Evolutionary conservation across 2,797 vertebrate genomes (phyloP).

Genomic region (Morelia viridis): DNA sequence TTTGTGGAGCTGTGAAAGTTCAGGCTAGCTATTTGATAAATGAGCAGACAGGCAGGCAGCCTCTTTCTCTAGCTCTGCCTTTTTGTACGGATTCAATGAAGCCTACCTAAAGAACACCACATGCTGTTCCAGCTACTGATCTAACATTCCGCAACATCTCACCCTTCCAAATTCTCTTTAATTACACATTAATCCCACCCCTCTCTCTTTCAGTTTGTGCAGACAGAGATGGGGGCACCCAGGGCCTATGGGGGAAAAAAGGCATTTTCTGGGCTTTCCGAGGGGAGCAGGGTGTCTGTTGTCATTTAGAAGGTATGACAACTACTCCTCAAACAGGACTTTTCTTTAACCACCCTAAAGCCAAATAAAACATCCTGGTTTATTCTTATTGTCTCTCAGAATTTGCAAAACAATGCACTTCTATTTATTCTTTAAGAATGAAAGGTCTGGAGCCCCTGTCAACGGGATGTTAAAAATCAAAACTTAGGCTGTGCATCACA

Average conservation of each 20-base stretch:
- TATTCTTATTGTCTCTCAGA: constrained; percentile 25
- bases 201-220: constrained; percentile 95
- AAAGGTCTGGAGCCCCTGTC: not conserved
- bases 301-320: constrained; percentile 30
- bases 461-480: not conserved
- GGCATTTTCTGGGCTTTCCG: constrained; percentile 36
- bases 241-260: constrained; percentile 82
- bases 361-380: constrained; percentile 19
- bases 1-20: constrained; percentile 97
- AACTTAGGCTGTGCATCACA: not conserved
- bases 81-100: constrained; percentile 99
- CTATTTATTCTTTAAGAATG: not conserved
- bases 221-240: constrained; percentile 83
- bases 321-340: not conserved
- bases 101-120: constrained; percentile 99
- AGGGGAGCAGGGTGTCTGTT: not conserved
- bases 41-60: constrained; percentile 99
- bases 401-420: not conserved
- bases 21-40: constrained; percentile 98
- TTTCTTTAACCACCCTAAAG: constrained; percentile 7
- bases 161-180: constrained; percentile 99
- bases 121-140: constrained; percentile 99
- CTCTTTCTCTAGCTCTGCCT: constrained; percentile 75
- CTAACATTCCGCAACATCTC: constrained; percentile 99
- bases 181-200: constrained; percentile 98